Conservation (phyloP, 2,797 vertebrate species). For the Parauchenoglanis ngamensis region DNA sequence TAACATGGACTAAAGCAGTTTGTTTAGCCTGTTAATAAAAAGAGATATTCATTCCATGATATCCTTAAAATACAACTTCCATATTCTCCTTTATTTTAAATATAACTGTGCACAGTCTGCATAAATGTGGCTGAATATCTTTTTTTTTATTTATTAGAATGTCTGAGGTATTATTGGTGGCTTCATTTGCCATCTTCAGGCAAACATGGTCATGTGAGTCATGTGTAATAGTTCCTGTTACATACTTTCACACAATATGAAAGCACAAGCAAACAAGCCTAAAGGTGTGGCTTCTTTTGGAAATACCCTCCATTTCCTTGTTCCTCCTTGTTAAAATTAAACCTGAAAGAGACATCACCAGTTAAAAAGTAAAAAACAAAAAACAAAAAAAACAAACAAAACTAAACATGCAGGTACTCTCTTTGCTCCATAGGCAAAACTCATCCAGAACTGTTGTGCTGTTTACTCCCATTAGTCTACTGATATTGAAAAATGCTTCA, state of each 20-base stretch:
- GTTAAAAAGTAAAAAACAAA: not conserved
- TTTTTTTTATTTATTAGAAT: not conserved
- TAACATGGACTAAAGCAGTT: not conserved
- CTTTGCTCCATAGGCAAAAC: not conserved
- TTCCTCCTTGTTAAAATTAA: not conserved
- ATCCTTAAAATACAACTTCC: not conserved
- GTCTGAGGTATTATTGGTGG: not conserved
- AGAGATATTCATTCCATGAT: not conserved
- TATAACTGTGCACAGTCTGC: not conserved
- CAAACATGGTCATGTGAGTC: not conserved
- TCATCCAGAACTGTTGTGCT: not conserved
- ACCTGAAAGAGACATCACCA: not conserved
- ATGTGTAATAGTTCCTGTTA: not conserved
- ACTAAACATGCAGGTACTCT: not conserved
- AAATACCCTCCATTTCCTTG: conserved; percentile 27
- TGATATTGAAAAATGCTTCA: not conserved
- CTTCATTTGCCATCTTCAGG: not conserved
- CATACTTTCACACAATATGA: not conserved
- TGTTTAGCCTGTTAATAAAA: not conserved
- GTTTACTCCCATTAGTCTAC: not conserved
- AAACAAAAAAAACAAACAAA: too few species aligned
- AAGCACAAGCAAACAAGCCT: not conserved
- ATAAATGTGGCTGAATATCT: not conserved
- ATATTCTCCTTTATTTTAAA: not conserved
- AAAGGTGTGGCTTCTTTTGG: not conserved